These are phyloP conservation scores for Drosophila glabriapex DNA, from an alignment of 2,888 invertebrate species.

Conservation along the genomic window DNA sequence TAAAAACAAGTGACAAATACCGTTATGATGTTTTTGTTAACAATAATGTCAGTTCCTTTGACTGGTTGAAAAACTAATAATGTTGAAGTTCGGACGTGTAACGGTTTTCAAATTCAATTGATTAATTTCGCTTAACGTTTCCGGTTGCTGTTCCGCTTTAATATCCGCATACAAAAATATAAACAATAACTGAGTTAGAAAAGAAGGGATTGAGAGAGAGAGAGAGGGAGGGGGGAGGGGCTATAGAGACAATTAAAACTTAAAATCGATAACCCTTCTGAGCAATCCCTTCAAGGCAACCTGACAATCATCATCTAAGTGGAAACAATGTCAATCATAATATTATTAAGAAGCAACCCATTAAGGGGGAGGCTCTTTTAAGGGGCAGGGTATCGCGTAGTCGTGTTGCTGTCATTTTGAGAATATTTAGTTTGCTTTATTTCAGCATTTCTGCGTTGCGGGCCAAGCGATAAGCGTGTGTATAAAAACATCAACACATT, in stretches of 20 bases:
- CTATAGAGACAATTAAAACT: background rate
- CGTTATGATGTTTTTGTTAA: background rate
- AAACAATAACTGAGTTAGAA: background rate
- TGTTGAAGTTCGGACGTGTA: background rate
- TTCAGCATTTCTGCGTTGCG: slow-evolving; percentile 45
- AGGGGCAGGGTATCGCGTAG: slow-evolving; percentile 23
- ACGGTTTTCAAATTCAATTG: background rate
- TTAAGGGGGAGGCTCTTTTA: background rate
- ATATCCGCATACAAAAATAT: background rate
- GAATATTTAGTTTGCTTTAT: slow-evolving; percentile 17
- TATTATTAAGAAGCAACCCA: background rate
- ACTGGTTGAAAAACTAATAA: background rate
- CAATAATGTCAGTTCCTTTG: background rate
- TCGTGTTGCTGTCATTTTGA: slow-evolving; percentile 5
- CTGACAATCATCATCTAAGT: background rate
- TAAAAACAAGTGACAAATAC: background rate
- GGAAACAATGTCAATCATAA: background rate
- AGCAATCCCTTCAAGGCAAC: background rate
- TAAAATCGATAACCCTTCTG: background rate
- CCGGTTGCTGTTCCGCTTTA: background rate
- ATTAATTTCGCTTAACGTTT: background rate
- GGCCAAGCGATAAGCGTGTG: slow-evolving; percentile 50
- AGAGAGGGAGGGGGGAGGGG: background rate
- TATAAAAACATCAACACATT: slow-evolving; percentile 57
- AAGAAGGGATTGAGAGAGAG: background rate